Evolutionary conservation across 2,888 invertebrate genomes (phyloP).

Genomic region (Leptogaster cylindrica): DNA sequence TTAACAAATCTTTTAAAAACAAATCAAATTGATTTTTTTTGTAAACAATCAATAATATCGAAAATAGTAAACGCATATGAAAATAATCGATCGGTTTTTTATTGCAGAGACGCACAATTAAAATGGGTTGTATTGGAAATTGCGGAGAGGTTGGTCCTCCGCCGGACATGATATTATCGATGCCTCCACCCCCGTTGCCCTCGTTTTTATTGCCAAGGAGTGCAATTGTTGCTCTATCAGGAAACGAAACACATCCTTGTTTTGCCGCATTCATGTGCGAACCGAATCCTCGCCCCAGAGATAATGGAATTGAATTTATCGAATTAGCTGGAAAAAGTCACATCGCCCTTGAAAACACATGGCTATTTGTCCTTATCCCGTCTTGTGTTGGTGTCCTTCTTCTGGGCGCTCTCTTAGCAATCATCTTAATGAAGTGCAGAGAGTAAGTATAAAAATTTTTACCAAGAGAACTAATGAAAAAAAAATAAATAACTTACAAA

Average conservation of each 20-base stretch:
- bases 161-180: conserved; percentile 79
- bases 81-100: neutral
- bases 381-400: conserved; percentile 81
- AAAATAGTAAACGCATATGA: no score
- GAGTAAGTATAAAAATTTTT: conserved; percentile 72
- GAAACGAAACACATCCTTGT: conserved; percentile 70
- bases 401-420: conserved; percentile 77
- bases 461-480: no score
- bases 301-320: conserved; percentile 77
- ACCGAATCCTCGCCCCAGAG: conserved; percentile 65
- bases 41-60: no score
- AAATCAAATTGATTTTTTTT: no score
- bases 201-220: conserved; percentile 68
- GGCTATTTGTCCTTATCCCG: conserved; percentile 80
- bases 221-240: conserved; percentile 61
- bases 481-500: no score
- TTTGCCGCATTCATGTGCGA: conserved; percentile 71
- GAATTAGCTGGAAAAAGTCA: conserved; percentile 75
- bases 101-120: conserved; percentile 19
- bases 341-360: conserved; percentile 72
- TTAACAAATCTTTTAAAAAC: no score
- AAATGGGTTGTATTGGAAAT: conserved; percentile 56
- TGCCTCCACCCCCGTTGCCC: conserved; percentile 86
- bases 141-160: conserved; percentile 64
- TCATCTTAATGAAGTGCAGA: conserved; percentile 81